Percentiles rank a stretch among this genome's conserved stretches.
phyloP scores from a whole-genome alignment of 2,888 invertebrate species.

The Hypomecis punctinalis region DNA sequence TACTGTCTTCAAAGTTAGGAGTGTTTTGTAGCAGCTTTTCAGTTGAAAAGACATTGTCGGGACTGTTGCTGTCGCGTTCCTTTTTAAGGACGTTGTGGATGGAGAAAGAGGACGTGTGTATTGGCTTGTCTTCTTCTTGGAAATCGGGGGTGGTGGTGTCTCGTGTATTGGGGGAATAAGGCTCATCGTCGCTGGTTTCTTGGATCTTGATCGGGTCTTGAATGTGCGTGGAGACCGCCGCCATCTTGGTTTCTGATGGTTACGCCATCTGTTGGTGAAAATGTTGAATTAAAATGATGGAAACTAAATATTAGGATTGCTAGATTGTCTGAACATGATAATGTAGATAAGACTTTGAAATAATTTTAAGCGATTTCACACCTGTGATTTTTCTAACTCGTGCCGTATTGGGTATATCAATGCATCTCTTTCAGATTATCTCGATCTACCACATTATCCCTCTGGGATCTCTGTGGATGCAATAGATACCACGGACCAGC shows the following conservation, averaged over 20 bases:
- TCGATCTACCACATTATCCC: no score
- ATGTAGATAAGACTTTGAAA: no score
- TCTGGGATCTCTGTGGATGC: no score
- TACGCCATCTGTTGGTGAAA: slow-evolving; percentile 75
- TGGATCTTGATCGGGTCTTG: slow-evolving; percentile 76
- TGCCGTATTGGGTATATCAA: no score
- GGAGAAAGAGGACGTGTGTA: slow-evolving; percentile 76
- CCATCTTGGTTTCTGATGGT: slow-evolving; percentile 64
- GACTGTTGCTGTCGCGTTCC: slow-evolving; percentile 76
- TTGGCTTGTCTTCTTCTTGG: slow-evolving; percentile 71
- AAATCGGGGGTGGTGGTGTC: slow-evolving; percentile 75
- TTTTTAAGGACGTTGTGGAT: slow-evolving; percentile 82
- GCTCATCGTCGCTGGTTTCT: slow-evolving; percentile 79
- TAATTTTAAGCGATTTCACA: no score
- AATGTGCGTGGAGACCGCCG: slow-evolving; percentile 77
- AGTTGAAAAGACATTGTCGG: slow-evolving; percentile 80
- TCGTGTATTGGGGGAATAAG: slow-evolving; percentile 74
- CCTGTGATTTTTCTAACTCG: no score
- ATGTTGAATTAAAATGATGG: background rate
- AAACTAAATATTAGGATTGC: background rate
- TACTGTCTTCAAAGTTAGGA: slow-evolving; percentile 53
- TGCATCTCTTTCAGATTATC: no score
- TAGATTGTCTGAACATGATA: no score
- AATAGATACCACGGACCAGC: no score
- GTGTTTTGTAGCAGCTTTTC: slow-evolving; percentile 78